Conservation (phyloP, 2,888 invertebrate genomes). For the Drosophila recens region DNA sequence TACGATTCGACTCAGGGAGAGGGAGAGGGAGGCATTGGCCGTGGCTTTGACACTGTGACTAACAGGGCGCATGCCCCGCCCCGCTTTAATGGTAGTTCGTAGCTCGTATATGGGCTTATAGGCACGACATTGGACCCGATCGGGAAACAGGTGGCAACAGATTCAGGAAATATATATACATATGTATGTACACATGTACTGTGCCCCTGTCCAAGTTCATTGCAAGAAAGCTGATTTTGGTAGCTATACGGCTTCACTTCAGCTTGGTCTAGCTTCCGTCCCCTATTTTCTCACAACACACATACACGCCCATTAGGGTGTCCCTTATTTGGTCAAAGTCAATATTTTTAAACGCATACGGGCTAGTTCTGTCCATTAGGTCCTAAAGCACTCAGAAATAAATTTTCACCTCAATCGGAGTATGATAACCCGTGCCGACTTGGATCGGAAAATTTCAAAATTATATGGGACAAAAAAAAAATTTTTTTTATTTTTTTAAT, state of each 20-base stretch:
- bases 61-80: conserved; percentile 48
- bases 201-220: conserved; percentile 50
- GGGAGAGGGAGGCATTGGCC: conserved; percentile 22
- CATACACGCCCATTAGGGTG: conserved; percentile 12
- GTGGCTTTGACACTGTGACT: conserved; percentile 57
- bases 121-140: conserved; percentile 47
- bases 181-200: conserved; percentile 2
- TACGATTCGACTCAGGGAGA: neutral
- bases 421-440: too few species aligned
- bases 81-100: neutral
- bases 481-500: too few species aligned
- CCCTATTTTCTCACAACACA: conserved; percentile 15
- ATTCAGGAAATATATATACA: conserved; percentile 52
- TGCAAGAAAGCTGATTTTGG: conserved; percentile 64
- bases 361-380: too few species aligned
- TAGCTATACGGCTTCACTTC: conserved; percentile 52
- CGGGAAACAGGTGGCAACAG: conserved; percentile 54
- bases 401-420: too few species aligned
- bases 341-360: too few species aligned
- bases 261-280: conserved; percentile 42
- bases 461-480: too few species aligned
- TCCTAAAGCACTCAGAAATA: too few species aligned
- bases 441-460: too few species aligned
- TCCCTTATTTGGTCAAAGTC: too few species aligned
- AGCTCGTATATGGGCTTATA: conserved; percentile 22